These are phyloP conservation scores for Caloenas nicobarica DNA, from an alignment of 2,113 vertebrate genomes.

Conservation along the genomic window DNA sequence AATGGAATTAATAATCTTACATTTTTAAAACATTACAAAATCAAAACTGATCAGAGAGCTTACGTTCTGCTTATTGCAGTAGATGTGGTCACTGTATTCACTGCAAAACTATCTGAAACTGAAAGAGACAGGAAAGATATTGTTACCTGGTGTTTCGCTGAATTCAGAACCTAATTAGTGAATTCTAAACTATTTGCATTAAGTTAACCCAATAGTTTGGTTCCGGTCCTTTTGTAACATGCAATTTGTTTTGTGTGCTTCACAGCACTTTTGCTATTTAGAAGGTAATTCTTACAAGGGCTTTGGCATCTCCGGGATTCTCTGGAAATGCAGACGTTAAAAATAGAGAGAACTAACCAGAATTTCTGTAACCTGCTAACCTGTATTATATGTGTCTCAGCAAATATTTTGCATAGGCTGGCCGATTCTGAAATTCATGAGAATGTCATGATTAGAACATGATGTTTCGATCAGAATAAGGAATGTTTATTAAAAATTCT, in stretches of 20 bases:
- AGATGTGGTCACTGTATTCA: neutral
- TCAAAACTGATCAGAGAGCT: constrained; percentile 26
- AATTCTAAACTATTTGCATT: neutral
- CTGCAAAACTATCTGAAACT: constrained; percentile 2
- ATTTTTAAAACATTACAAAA: constrained; percentile 21
- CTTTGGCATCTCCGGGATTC: neutral
- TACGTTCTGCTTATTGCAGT: neutral
- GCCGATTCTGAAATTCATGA: neutral
- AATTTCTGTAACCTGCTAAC: neutral
- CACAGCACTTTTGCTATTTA: neutral
- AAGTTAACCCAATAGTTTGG: neutral
- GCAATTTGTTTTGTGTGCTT: neutral
- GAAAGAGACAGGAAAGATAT: neutral
- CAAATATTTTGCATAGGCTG: neutral
- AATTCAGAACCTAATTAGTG: neutral
- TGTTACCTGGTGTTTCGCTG: neutral
- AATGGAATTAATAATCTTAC: constrained; percentile 32
- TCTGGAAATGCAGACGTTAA: neutral
- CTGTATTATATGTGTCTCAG: neutral
- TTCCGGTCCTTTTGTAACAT: neutral
- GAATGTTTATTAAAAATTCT: neutral
- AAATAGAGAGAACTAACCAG: neutral
- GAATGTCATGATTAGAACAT: neutral
- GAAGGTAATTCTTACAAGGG: neutral
- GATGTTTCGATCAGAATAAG: neutral